Evolutionary conservation across 2,797 vertebrate species (phyloP).

Genomic region (Diceros bicornis): DNA sequence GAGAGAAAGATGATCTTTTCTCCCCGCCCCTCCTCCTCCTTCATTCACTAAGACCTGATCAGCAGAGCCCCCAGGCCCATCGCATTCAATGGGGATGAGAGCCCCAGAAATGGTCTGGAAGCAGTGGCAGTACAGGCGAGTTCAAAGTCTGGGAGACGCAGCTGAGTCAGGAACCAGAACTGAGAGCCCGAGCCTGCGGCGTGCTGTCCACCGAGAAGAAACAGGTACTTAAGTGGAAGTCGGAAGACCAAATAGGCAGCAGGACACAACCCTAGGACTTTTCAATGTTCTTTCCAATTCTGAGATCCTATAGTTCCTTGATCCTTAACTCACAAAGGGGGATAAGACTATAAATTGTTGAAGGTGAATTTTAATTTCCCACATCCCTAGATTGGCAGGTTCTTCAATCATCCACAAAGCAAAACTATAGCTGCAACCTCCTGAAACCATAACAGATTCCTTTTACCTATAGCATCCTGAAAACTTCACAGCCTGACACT

Average conservation of each 20-base stretch:
- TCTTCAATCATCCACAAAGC: background rate
- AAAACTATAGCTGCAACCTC: slow-evolving; percentile 10
- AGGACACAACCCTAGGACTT: background rate
- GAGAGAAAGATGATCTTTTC: background rate
- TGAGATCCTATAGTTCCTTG: background rate
- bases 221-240: background rate
- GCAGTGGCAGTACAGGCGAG: background rate
- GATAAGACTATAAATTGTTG: background rate
- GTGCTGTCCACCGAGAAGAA: background rate
- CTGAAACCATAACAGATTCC: slow-evolving; percentile 10
- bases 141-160: background rate
- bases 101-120: background rate
- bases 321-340: background rate
- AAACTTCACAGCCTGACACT: background rate
- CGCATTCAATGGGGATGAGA: background rate
- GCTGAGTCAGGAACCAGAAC: background rate
- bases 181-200: background rate
- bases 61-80: background rate
- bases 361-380: background rate
- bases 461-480: background rate
- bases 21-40: background rate
- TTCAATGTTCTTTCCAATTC: background rate
- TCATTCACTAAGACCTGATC: background rate
- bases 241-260: background rate
- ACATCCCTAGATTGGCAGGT: background rate